Conservation (phyloP, 2,797 vertebrate genomes). For the Erethizon dorsatum region DNA sequence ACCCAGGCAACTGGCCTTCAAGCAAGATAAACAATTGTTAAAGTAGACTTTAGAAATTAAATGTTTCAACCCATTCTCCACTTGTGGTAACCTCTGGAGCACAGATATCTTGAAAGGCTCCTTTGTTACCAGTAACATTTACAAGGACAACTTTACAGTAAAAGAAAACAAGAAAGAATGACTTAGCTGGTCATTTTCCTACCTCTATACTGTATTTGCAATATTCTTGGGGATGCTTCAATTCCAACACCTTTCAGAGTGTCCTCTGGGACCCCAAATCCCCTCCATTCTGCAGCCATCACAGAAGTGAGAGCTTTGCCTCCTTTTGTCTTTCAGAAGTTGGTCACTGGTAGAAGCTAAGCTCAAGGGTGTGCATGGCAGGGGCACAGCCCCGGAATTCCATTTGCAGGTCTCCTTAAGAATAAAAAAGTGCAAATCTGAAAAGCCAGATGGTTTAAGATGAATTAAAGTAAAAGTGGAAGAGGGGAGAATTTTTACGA, state of each 20-base stretch:
- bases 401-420: background rate
- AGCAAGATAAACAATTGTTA: background rate
- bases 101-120: background rate
- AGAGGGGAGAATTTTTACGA: background rate
- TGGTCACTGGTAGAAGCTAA: background rate
- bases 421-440: background rate
- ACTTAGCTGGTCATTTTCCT: background rate
- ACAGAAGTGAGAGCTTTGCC: background rate
- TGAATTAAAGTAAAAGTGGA: background rate
- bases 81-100: background rate
- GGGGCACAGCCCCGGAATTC: constrained; percentile 13
- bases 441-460: background rate
- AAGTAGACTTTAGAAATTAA: constrained; percentile 17
- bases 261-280: constrained; percentile 32
- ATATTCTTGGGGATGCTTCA: background rate
- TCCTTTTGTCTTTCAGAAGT: constrained; percentile 2
- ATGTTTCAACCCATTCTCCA: background rate
- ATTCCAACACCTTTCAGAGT: background rate
- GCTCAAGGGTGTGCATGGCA: background rate
- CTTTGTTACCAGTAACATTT: background rate
- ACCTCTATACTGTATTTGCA: background rate
- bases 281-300: background rate
- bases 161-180: background rate
- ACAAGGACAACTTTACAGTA: background rate
- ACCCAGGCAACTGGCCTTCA: background rate